Evolutionary conservation across 2,113 vertebrate genomes (phyloP).

Genomic region (Miniopterus natalensis): DNA sequence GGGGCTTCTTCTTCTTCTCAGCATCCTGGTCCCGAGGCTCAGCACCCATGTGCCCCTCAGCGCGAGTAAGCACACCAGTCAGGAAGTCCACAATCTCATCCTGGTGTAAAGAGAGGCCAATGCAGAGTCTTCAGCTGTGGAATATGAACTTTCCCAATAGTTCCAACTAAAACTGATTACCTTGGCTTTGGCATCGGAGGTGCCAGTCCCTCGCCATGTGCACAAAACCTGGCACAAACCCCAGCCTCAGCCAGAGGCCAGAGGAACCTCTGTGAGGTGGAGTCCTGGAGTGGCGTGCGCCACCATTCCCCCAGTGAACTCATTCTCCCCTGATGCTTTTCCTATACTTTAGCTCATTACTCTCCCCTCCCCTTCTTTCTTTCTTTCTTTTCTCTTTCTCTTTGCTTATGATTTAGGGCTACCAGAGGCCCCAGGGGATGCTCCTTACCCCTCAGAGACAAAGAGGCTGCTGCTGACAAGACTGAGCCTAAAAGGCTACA

Average conservation of each 20-base stretch:
- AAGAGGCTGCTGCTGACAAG: not conserved
- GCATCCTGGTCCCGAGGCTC: constrained; percentile 96
- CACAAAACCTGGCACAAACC: not conserved
- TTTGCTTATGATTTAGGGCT: not conserved
- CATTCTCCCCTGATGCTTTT: too few species aligned
- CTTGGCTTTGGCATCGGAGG: not conserved
- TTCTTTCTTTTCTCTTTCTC: not conserved
- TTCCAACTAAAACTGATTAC: not conserved
- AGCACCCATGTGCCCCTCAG: constrained; percentile 90
- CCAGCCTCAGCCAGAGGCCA: not conserved
- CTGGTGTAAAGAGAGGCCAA: constrained; percentile 80
- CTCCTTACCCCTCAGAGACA: not conserved
- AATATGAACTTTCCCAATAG: not conserved
- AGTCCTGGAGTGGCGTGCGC: fast-evolving
- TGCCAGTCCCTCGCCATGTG: not conserved
- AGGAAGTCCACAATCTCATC: constrained; percentile 98
- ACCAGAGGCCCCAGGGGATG: not conserved
- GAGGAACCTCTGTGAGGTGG: not conserved
- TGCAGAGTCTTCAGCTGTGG: not conserved
- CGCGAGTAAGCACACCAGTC: constrained; percentile 93
- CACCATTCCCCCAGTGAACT: not conserved
- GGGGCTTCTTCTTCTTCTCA: constrained; percentile 93
- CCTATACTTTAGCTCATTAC: not conserved
- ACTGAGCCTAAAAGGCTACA: not conserved
- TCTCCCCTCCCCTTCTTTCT: not conserved